Percentiles rank a stretch among this genome's conserved stretches.
phyloP scores from a whole-genome alignment of 2,113 vertebrate species.

The Ondatra zibethicus region DNA sequence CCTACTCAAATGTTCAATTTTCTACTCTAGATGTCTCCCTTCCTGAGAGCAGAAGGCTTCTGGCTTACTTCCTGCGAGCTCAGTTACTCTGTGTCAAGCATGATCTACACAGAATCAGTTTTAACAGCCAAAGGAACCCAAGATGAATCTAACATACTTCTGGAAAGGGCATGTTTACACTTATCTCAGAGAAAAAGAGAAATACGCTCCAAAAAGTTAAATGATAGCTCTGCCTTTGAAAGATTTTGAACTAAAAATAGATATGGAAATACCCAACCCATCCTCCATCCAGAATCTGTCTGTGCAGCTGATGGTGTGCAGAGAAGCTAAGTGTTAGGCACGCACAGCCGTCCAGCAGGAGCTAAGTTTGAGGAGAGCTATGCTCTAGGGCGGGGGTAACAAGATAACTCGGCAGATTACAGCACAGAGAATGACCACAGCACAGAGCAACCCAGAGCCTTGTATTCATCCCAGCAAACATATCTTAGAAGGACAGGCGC shows the following conservation, averaged over 20 bases:
- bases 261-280: neutral
- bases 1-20: neutral
- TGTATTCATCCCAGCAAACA: neutral
- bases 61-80: neutral
- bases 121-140: neutral
- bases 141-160: neutral
- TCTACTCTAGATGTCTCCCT: neutral
- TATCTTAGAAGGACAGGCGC: neutral
- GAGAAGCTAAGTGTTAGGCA: neutral
- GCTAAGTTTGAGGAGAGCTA: neutral
- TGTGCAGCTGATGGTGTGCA: conserved; percentile 34
- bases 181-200: conserved; percentile 38
- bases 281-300: neutral
- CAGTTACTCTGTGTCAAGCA: neutral
- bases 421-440: neutral
- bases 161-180: neutral
- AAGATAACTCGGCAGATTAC: neutral
- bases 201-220: conserved; percentile 17
- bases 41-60: neutral
- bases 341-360: neutral
- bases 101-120: neutral
- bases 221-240: conserved; percentile 23
- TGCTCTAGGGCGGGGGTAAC: neutral
- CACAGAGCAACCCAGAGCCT: neutral
- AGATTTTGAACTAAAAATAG: conserved; percentile 38